phyloP scores from a whole-genome alignment of 2,888 invertebrate species.

The Nymphalis polychloros region DNA sequence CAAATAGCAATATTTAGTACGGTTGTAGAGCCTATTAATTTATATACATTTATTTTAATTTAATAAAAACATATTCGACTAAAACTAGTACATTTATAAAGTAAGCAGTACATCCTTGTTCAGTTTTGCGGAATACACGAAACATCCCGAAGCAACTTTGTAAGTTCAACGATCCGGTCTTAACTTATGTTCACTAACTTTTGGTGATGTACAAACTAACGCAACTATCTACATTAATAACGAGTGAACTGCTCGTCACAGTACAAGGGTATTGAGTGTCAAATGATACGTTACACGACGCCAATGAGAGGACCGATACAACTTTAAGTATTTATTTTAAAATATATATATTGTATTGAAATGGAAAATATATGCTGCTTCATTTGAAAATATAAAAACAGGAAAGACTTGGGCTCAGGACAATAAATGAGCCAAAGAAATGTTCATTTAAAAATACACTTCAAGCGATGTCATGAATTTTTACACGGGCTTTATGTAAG shows the following conservation, averaged over 20 bases:
- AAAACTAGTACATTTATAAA: constrained; percentile 1
- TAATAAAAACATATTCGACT: background rate
- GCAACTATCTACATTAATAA: constrained; percentile 37
- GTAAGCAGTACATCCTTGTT: background rate
- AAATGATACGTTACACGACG: background rate
- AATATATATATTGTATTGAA: no score
- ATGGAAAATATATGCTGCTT: no score
- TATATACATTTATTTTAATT: background rate
- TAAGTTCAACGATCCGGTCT: constrained; percentile 29
- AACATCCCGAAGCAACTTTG: constrained; percentile 13
- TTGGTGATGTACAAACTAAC: constrained; percentile 31
- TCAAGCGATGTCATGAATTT: no score
- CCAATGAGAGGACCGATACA: no score
- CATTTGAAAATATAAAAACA: no score
- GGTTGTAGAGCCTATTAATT: background rate
- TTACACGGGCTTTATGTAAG: no score
- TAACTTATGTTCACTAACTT: constrained; percentile 33
- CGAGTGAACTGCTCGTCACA: constrained; percentile 26
- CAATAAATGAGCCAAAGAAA: no score
- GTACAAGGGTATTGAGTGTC: background rate
- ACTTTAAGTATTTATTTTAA: no score
- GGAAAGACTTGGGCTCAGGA: no score
- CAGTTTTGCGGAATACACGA: constrained; percentile 12
- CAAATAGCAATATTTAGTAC: no score
- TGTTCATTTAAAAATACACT: no score